Base-by-base conservation (phyloP, 2,113 vertebrate genomes). In the Athene noctua region DNA sequence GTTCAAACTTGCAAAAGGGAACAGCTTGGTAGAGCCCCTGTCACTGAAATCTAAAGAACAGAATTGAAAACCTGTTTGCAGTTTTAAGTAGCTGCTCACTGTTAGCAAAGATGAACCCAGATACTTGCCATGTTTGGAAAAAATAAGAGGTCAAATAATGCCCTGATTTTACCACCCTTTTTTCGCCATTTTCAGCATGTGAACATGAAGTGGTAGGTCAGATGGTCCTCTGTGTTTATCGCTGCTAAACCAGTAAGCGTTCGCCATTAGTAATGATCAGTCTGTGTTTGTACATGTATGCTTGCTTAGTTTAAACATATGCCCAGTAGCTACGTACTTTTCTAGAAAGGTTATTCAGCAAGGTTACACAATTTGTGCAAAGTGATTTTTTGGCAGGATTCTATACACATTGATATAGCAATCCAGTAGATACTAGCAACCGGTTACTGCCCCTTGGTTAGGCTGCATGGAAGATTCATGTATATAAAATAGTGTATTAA, bases 401-500 rank as follows among this genome's bases (percentile, higher is more conserved):
- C 92, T 97, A 30, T 90, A 86, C 73, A 82, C 95, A 96, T 57
- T 94, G 96, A 96, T 96, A 92, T 62, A 97, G 95, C 94, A 84
- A 95, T 95, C 91, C 87, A 92, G 25, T 62, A 63, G 40, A 90
- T 93, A 74, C 95, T 80, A 92, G 96, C 85, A 84, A 86, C 94
- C 78, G 72, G 95, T 92, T 93, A 93, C 87, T 95, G 89, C 94
- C 93, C 94, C 94, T 92, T 96, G 94, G 96, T 97, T 91, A 96
- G 97, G 90, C 98, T 87, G 71, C 95, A 66, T 40, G 54, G 97
- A 97, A 97, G 97, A 97, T 93, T 97, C 98, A 95, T 98, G 98
- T 98, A 97, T 98, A 98, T 98, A 98, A 98, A 98, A 98, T 96
- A 97, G 97, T 98, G 96, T 98, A 98, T 98, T 98, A 98, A 98